Conservation (phyloP, 2,888 invertebrate genomes). For the Didymodactylos carnosus region DNA sequence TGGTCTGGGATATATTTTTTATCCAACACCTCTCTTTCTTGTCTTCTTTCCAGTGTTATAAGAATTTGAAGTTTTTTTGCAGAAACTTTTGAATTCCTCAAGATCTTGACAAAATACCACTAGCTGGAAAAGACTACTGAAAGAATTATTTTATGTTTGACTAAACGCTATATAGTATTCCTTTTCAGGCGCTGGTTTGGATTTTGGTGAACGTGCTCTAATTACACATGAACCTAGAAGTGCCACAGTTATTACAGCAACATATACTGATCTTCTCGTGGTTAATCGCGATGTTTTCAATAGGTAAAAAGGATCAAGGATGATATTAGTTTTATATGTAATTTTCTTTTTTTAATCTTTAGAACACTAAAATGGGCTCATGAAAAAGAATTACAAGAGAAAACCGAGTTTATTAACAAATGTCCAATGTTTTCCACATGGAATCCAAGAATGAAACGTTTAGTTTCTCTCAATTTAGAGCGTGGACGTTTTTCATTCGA, state of each 20-base stretch:
- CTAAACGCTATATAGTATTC: no score
- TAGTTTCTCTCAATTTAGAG: slow-evolving; percentile 31
- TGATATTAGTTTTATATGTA: not conserved
- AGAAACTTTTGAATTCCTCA: no score
- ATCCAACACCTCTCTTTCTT: no score
- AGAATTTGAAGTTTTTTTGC: no score
- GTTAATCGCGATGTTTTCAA: slow-evolving; percentile 29
- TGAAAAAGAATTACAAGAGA: slow-evolving; percentile 28
- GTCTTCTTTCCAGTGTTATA: no score
- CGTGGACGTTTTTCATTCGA: slow-evolving; percentile 26
- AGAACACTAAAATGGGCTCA: slow-evolving; percentile 20
- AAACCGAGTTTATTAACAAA: slow-evolving; percentile 26
- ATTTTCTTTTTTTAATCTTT: not conserved
- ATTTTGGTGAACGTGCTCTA: slow-evolving; percentile 33
- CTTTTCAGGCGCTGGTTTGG: slow-evolving; percentile 25
- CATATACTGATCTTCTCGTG: slow-evolving; percentile 26
- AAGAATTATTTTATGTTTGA: no score
- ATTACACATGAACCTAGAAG: slow-evolving; percentile 29
- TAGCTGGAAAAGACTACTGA: no score
- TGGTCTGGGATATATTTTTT: no score
- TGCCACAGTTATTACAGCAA: slow-evolving; percentile 28
- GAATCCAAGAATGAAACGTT: slow-evolving; percentile 29
- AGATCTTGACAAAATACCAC: no score
- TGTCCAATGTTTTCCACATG: slow-evolving; percentile 27
- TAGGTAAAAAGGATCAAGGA: slow-evolving; percentile 20